Evolutionary conservation across 2,797 vertebrate species (phyloP).

Genomic region (Brachymystax lenok): DNA sequence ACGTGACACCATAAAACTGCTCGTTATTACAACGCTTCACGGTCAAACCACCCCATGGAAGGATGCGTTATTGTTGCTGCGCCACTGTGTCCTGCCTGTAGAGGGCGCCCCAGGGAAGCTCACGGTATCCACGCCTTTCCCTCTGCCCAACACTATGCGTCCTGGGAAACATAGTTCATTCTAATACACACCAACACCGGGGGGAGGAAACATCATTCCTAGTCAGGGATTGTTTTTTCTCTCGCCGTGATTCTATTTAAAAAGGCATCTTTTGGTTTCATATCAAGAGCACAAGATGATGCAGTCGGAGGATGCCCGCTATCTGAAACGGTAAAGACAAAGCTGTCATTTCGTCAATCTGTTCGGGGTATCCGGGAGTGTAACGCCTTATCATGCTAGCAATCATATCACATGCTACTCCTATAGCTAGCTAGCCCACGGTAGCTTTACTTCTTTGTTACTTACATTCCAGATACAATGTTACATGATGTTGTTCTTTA

Average conservation of each 20-base stretch:
- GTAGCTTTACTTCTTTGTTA: background rate
- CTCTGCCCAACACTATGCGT: background rate
- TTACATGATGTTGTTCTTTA: background rate
- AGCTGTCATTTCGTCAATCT: background rate
- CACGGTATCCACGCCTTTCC: background rate
- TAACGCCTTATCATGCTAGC: background rate
- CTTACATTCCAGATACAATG: background rate
- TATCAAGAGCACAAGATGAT: conserved; percentile 64
- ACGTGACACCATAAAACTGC: no score
- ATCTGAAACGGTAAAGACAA: conserved; percentile 76
- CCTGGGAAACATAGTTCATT: conserved; percentile 9
- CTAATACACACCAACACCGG: background rate
- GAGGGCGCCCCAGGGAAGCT: conserved; percentile 8
- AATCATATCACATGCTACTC: background rate
- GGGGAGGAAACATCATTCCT: no score
- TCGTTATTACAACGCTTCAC: no score
- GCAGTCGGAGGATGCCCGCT: conserved; percentile 81
- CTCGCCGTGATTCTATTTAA: background rate
- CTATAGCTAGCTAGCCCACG: background rate
- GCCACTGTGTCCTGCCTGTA: background rate
- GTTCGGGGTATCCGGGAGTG: background rate
- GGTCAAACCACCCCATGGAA: no score
- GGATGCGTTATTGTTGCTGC: no score
- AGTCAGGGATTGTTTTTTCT: background rate
- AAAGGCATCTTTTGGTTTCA: background rate